A percentile compares a stretch with the other conserved stretches of the same genome.
These are phyloP conservation scores for Columba livia DNA, from an alignment of 2,113 vertebrate genomes.

Conservation along the genomic window DNA sequence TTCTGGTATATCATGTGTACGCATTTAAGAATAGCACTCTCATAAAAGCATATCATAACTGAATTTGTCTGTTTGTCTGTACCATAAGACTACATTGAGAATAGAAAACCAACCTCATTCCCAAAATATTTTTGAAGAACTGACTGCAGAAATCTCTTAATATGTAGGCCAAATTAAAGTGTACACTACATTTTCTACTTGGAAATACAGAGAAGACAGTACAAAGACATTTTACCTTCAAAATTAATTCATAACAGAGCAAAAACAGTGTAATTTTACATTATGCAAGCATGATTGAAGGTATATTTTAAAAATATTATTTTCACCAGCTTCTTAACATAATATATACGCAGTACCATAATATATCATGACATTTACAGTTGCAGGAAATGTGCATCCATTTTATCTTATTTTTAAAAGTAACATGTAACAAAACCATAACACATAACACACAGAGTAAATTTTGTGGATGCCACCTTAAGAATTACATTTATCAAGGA, in stretches of 20 bases:
- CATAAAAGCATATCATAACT: neutral
- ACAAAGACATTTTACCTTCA: neutral
- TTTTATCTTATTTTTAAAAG: neutral
- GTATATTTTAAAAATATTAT: neutral
- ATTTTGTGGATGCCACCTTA: neutral
- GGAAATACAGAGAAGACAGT: neutral
- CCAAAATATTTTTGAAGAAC: neutral
- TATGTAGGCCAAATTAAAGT: neutral
- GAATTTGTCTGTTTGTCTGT: neutral
- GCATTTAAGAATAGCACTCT: neutral
- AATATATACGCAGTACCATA: neutral
- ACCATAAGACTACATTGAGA: neutral
- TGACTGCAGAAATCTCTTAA: neutral
- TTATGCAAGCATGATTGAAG: neutral
- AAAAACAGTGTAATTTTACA: neutral
- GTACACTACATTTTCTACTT: neutral
- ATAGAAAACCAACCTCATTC: neutral
- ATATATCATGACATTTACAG: neutral
- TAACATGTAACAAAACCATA: neutral
- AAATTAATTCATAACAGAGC: neutral
- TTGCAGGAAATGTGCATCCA: neutral
- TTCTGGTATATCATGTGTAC: neutral
- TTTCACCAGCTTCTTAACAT: neutral
- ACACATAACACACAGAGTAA: neutral
- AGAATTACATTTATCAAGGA: neutral